These are phyloP conservation scores for Centrocercus urophasianus DNA, from an alignment of 2,113 vertebrate genomes.

Conservation along the genomic window DNA sequence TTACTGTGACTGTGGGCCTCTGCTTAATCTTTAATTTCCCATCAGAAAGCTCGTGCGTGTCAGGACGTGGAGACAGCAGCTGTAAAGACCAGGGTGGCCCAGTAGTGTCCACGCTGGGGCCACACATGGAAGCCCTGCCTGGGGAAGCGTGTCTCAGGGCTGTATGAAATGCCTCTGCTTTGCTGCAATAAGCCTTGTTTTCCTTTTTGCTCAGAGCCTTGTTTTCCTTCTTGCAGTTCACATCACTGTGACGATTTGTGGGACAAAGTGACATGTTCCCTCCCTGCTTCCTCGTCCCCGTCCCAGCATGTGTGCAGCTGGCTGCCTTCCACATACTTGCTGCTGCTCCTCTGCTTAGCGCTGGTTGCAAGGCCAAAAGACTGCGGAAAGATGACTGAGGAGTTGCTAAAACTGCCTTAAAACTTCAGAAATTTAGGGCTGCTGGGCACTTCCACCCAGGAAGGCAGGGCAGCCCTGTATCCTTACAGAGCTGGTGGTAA, in stretches of 20 bases:
- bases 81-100: background rate
- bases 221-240: background rate
- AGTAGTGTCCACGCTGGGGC: background rate
- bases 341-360: background rate
- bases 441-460: fast-evolving
- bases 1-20: background rate
- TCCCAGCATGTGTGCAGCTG: background rate
- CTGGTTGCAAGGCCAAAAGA: background rate
- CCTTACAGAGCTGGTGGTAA: background rate
- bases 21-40: constrained; percentile 10
- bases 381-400: background rate
- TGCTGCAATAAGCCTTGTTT: background rate
- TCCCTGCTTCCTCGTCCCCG: background rate
- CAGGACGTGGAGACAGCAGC: background rate
- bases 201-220: background rate
- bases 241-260: background rate
- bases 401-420: background rate
- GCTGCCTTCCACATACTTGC: background rate
- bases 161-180: background rate
- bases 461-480: background rate
- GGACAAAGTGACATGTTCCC: background rate
- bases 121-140: background rate
- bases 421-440: background rate
- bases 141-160: background rate
- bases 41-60: fast-evolving